These are phyloP conservation scores for Xylocopa sonorina DNA, from an alignment of 1,140 invertebrate genomes.

Conservation along the genomic window DNA sequence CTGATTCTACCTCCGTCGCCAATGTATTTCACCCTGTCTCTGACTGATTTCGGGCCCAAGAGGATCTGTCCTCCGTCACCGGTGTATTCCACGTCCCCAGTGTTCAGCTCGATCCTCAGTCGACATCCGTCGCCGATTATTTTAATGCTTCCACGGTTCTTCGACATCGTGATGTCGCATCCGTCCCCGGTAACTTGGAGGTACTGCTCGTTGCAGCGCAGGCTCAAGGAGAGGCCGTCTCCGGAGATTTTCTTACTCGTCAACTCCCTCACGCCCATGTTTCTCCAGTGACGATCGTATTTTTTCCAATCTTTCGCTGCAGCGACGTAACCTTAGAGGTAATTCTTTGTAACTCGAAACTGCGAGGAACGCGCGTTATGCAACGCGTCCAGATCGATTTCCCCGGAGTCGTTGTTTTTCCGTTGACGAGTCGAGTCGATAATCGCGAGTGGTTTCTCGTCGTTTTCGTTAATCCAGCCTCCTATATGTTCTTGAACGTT, in stretches of 20 bases:
- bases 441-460: background rate
- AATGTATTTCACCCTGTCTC: constrained; percentile 63
- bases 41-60: constrained; percentile 62
- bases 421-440: background rate
- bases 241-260: constrained; percentile 55
- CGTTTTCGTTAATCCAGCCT: background rate
- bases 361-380: background rate
- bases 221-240: constrained; percentile 66
- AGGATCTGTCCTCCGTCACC: constrained; percentile 73
- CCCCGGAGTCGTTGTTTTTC: background rate
- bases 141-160: constrained; percentile 68
- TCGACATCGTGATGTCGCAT: constrained; percentile 64
- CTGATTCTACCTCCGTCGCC: constrained; percentile 70
- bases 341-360: constrained; percentile 29
- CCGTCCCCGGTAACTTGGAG: constrained; percentile 72
- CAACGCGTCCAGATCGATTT: constrained; percentile 5
- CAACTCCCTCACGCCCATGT: background rate
- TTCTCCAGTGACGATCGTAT: background rate
- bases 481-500: background rate
- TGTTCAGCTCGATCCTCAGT: constrained; percentile 65
- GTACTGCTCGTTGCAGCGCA: constrained; percentile 60
- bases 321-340: constrained; percentile 9
- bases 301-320: background rate
- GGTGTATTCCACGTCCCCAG: constrained; percentile 71
- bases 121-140: constrained; percentile 74